These are phyloP conservation scores for Tetraodon nigroviridis DNA, from an alignment of 2,113 vertebrate genomes.

Conservation along the genomic window DNA sequence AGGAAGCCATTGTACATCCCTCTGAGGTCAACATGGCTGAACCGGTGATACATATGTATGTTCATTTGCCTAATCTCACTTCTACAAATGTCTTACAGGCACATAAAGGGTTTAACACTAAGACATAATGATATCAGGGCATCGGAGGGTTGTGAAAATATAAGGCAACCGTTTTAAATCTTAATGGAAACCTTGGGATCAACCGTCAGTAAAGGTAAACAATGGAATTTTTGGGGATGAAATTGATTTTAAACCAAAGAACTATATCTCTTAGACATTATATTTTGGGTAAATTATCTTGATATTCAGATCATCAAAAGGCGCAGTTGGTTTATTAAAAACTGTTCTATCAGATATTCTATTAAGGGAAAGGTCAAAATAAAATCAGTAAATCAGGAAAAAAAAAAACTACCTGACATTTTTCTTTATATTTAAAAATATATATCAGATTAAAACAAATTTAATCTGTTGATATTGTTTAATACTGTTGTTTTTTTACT, in stretches of 20 bases:
- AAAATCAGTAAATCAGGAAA: no score
- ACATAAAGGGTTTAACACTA: constrained; percentile 72
- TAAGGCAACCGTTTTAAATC: constrained; percentile 53
- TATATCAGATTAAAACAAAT: no score
- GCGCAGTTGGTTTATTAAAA: no score
- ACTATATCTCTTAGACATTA: neutral
- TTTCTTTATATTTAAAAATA: no score
- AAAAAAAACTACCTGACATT: no score
- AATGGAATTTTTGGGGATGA: constrained; percentile 11
- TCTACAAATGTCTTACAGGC: constrained; percentile 76
- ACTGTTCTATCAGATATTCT: no score
- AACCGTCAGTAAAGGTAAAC: constrained; percentile 17
- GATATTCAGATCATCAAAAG: no score
- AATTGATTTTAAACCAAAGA: constrained; percentile 4
- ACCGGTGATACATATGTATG: constrained; percentile 74
- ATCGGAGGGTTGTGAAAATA: constrained; percentile 61
- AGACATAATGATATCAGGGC: constrained; percentile 71
- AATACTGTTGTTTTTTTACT: no score
- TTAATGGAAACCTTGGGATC: constrained; percentile 29
- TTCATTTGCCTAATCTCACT: constrained; percentile 76
- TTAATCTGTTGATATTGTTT: no score
- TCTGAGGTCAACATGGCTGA: constrained; percentile 72
- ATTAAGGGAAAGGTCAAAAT: no score
- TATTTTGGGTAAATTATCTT: no score
- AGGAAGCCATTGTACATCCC: constrained; percentile 64